Percentiles rank a stretch among this genome's conserved stretches.
These are phyloP conservation scores for Leptodirus hochenwartii DNA, from an alignment of 2,888 invertebrate genomes.

Conservation along the genomic window DNA sequence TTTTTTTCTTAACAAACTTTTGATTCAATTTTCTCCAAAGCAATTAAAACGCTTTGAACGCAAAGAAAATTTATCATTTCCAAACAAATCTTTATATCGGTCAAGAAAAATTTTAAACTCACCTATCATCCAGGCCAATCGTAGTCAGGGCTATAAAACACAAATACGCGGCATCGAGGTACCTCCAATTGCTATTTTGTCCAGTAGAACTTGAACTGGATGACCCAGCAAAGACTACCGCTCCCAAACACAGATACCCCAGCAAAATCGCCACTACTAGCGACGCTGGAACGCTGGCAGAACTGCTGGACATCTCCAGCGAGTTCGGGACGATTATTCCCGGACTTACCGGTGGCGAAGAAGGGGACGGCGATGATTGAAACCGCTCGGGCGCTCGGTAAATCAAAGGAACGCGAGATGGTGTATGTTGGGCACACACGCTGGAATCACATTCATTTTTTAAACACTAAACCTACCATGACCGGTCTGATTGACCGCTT, in stretches of 20 bases:
- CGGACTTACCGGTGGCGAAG: constrained; percentile 9
- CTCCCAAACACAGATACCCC: constrained; percentile 58
- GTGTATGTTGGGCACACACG: constrained; percentile 47
- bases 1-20: no score
- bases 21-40: no score
- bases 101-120: constrained; percentile 39
- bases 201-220: no score
- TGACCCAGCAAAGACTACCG: constrained; percentile 60
- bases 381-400: constrained; percentile 34
- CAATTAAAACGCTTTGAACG: constrained; percentile 29
- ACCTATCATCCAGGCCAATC: constrained; percentile 57
- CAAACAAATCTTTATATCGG: constrained; percentile 14
- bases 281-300: constrained; percentile 38
- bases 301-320: constrained; percentile 7
- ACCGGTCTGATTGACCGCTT: no score
- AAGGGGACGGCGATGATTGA: constrained; percentile 6
- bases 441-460: constrained; percentile 16
- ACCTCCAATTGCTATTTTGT: constrained; percentile 49
- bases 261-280: constrained; percentile 48
- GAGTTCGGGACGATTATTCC: constrained; percentile 7
- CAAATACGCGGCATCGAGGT: constrained; percentile 67
- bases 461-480: no score
- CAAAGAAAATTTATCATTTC: no score
- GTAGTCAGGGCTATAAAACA: constrained; percentile 72
- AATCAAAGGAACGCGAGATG: constrained; percentile 53